Percentiles rank a stretch among this genome's conserved stretches.
phyloP scores from a whole-genome alignment of 2,797 vertebrate genomes.

The Pygocentrus nattereri region DNA sequence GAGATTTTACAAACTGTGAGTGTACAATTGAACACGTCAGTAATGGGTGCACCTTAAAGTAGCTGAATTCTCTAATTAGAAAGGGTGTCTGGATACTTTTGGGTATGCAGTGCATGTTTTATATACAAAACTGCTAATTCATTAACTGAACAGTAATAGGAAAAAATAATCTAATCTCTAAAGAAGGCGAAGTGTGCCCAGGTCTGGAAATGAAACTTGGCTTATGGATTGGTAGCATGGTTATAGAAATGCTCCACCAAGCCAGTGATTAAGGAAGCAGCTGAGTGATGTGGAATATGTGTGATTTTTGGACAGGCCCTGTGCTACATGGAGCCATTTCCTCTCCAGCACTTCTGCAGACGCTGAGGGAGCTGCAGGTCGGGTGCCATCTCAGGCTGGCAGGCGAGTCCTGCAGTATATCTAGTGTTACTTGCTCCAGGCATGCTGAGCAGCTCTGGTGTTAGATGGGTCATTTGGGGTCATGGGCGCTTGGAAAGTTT shows the following conservation, averaged over 20 bases:
- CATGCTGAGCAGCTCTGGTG: slow-evolving; percentile 72
- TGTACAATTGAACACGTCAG: too few relatives aligned
- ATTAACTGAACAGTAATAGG: too few relatives aligned
- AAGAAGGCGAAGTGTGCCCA: too few relatives aligned
- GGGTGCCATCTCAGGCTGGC: slow-evolving; percentile 72
- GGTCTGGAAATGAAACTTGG: not conserved
- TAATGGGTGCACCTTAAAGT: too few relatives aligned
- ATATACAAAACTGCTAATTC: too few relatives aligned
- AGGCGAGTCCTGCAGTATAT: slow-evolving; percentile 74
- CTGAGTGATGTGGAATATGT: not conserved
- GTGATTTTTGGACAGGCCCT: slow-evolving; percentile 1
- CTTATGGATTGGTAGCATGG: not conserved
- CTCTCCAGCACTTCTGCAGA: slow-evolving; percentile 54
- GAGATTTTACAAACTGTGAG: too few relatives aligned
- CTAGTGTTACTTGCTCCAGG: slow-evolving; percentile 78
- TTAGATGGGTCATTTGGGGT: slow-evolving; percentile 73
- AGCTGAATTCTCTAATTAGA: too few relatives aligned
- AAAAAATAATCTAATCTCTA: too few relatives aligned
- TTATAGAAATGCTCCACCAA: not conserved
- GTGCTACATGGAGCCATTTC: not conserved
- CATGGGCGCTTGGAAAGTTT: slow-evolving; percentile 72
- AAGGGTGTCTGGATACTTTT: too few relatives aligned
- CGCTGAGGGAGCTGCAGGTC: slow-evolving; percentile 64
- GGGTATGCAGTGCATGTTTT: too few relatives aligned
- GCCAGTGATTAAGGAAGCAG: not conserved